phyloP scores from a whole-genome alignment of 2,888 invertebrate genomes.

The Dastarcus helophoroides region DNA sequence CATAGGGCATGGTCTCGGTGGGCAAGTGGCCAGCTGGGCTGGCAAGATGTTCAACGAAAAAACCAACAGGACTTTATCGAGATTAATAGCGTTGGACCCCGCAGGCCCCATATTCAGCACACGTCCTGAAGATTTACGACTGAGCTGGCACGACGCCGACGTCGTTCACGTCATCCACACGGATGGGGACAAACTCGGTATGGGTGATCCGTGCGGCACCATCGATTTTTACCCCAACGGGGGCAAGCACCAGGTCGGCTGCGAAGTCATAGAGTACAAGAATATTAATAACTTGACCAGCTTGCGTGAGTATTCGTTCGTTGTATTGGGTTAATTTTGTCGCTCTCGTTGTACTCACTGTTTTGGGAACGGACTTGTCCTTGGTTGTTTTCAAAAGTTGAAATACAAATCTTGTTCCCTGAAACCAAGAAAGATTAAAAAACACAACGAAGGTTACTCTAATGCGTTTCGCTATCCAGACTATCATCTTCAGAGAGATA shows the following conservation, averaged over 20 bases:
- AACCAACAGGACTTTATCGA: constrained; percentile 10
- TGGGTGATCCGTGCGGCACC: constrained; percentile 20
- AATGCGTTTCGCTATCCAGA: too few species aligned
- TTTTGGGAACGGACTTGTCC: too few species aligned
- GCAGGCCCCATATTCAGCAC: constrained; percentile 19
- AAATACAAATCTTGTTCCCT: too few species aligned
- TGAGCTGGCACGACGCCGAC: constrained; percentile 19
- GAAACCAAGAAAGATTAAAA: too few species aligned
- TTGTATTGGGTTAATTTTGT: too few species aligned
- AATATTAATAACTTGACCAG: too few species aligned
- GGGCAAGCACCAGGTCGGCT: constrained; percentile 26
- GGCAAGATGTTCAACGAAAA: constrained; percentile 13
- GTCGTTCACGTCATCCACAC: constrained; percentile 27
- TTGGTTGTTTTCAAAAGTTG: too few species aligned
- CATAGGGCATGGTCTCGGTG: constrained; percentile 20
- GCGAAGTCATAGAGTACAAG: too few species aligned
- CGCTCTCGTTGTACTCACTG: too few species aligned
- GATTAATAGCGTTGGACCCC: constrained; percentile 14
- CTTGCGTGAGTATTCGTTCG: too few species aligned
- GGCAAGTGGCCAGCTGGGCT: constrained; percentile 15
- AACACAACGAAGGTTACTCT: too few species aligned
- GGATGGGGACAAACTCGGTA: constrained; percentile 23
- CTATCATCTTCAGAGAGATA: too few species aligned
- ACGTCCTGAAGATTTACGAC: constrained; percentile 18
- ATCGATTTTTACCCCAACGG: constrained; percentile 29